phyloP scores from a whole-genome alignment of 2,888 invertebrate genomes.

The Imbricaverruca yamaguchii region DNA sequence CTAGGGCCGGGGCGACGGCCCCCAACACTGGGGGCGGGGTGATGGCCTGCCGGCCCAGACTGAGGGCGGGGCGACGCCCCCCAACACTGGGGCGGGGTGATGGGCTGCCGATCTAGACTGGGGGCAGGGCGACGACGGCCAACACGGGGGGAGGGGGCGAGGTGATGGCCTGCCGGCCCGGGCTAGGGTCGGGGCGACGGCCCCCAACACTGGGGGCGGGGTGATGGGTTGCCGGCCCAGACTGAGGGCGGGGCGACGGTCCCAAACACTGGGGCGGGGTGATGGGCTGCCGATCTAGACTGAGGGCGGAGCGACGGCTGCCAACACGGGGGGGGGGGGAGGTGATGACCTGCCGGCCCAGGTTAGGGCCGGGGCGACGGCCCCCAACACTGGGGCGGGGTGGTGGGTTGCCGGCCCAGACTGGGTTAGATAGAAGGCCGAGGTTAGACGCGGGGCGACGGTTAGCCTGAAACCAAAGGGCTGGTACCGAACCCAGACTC shows the following conservation, averaged over 20 bases:
- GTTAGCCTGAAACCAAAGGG: too few relatives aligned
- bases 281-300: too few relatives aligned
- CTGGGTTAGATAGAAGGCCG: too few relatives aligned
- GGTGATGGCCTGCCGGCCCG: too few relatives aligned
- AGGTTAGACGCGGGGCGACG: too few relatives aligned
- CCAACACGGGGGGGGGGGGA: too few relatives aligned
- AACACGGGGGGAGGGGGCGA: too few relatives aligned
- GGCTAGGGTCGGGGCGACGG: neutral
- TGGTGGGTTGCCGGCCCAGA: neutral
- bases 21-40: neutral
- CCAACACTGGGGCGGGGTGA: neutral
- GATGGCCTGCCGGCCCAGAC: neutral
- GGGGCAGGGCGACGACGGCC: neutral
- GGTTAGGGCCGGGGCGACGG: neutral
- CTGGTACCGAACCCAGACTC: too few relatives aligned
- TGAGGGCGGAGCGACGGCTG: neutral
- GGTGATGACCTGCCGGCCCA: too few relatives aligned
- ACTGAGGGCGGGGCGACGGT: too few relatives aligned
- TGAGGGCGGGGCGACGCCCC: too few relatives aligned
- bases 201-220: neutral
- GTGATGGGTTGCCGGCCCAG: neutral
- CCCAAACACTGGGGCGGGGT: neutral
- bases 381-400: neutral
- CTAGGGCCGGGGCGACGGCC: neutral
- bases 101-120: neutral